Evolutionary conservation across 2,113 vertebrate species (phyloP).

Genomic region (Erpornis zantholeuca): DNA sequence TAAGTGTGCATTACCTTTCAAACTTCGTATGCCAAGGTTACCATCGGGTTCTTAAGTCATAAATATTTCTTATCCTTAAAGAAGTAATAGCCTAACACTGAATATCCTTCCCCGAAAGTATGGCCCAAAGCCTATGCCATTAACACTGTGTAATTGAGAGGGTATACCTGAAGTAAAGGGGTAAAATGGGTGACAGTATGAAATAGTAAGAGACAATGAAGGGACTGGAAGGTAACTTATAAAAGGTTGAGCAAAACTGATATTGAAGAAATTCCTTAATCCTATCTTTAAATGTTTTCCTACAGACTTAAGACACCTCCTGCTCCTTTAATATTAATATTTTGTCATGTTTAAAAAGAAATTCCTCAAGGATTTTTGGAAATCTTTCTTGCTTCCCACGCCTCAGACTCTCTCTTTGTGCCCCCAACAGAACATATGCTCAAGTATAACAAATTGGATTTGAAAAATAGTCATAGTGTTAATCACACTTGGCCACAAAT

Average conservation of each 20-base stretch:
- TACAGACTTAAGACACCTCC: neutral
- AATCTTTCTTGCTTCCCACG: neutral
- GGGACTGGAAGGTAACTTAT: neutral
- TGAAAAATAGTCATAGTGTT: neutral
- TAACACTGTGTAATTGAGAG: neutral
- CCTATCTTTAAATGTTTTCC: neutral
- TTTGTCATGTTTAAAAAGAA: neutral
- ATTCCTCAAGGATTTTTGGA: neutral
- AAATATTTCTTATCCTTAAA: neutral
- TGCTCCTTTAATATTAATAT: neutral
- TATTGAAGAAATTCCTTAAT: neutral
- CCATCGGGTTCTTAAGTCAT: neutral
- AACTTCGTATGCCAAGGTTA: neutral
- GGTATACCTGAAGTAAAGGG: neutral
- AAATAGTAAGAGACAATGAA: neutral
- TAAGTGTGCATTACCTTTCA: constrained; percentile 66
- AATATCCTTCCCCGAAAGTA: neutral
- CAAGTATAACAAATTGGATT: neutral
- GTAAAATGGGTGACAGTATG: neutral
- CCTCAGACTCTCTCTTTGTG: neutral
- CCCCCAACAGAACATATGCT: neutral
- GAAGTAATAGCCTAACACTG: neutral
- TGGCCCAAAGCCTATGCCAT: neutral
- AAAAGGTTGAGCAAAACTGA: neutral
- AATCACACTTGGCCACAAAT: neutral